These are phyloP conservation scores for Python bivittatus DNA, from an alignment of 2,113 vertebrate species.

Conservation along the genomic window DNA sequence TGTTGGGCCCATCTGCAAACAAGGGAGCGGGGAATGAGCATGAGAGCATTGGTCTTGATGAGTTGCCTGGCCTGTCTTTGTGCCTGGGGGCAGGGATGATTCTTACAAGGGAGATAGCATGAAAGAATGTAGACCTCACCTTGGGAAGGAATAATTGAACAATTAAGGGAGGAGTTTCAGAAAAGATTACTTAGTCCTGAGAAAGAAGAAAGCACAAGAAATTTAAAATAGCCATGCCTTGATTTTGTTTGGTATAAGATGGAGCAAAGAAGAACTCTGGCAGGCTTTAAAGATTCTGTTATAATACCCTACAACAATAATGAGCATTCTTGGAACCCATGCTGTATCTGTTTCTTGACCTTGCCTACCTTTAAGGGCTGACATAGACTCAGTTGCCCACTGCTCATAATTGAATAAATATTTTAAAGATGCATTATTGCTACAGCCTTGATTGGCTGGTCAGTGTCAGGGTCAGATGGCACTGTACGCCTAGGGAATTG, in stretches of 20 bases:
- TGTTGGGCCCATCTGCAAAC: neutral
- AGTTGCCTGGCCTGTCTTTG: neutral
- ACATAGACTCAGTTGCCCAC: neutral
- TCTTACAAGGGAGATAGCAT: neutral
- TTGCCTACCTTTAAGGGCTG: neutral
- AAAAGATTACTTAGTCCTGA: neutral
- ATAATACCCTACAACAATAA: neutral
- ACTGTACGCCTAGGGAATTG: too few relatives aligned
- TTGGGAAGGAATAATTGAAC: neutral
- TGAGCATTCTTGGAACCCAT: neutral
- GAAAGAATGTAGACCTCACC: neutral
- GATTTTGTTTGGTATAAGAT: neutral
- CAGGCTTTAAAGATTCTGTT: neutral
- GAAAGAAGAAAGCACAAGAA: neutral
- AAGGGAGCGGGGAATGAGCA: neutral
- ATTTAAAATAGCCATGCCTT: neutral
- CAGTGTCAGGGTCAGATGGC: too few relatives aligned
- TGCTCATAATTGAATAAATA: neutral
- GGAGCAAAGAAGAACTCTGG: neutral
- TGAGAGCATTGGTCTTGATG: neutral
- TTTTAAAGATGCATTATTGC: neutral
- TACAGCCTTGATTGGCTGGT: neutral
- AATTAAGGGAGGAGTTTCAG: neutral
- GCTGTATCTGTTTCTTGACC: neutral
- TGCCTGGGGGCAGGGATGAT: neutral